These are phyloP conservation scores for Drosophila ironensis DNA, from an alignment of 1,140 invertebrate genomes.

Conservation along the genomic window DNA sequence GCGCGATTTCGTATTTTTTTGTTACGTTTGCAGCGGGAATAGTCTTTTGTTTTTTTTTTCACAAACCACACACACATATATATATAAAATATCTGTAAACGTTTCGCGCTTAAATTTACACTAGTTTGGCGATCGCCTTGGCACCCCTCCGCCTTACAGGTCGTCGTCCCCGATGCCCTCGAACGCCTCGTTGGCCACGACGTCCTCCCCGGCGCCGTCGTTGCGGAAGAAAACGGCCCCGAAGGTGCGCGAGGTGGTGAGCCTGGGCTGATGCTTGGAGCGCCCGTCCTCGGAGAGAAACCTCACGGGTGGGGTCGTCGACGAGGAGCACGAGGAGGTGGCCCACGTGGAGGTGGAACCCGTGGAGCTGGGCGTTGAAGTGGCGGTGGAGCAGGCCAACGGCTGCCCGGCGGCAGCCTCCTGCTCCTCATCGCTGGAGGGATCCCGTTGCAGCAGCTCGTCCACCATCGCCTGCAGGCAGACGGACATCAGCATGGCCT, in stretches of 20 bases:
- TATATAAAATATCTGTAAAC: constrained; percentile 26
- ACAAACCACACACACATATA: constrained; percentile 43
- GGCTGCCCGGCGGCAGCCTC: constrained; percentile 49
- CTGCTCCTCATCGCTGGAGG: constrained; percentile 60
- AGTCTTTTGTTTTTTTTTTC: constrained; percentile 10
- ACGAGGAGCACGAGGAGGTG: constrained; percentile 56
- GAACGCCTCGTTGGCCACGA: constrained; percentile 92
- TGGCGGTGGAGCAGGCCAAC: constrained; percentile 35
- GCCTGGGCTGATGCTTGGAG: constrained; percentile 75
- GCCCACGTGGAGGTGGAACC: constrained; percentile 80
- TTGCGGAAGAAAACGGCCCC: constrained; percentile 85
- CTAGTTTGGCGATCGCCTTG: constrained; percentile 36
- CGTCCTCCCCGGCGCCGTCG: constrained; percentile 76
- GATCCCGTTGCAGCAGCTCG: constrained; percentile 88
- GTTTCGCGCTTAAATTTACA: neutral
- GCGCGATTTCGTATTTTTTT: constrained; percentile 15
- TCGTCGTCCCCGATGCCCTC: constrained; percentile 95
- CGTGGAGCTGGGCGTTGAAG: constrained; percentile 62
- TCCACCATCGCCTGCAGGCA: constrained; percentile 97
- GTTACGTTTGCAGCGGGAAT: constrained; percentile 23
- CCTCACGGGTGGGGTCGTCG: constrained; percentile 70
- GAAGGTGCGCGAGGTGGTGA: constrained; percentile 81
- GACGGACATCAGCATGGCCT: constrained; percentile 97
- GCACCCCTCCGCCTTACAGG: too few species aligned
- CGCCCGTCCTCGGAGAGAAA: constrained; percentile 74